phyloP scores from a whole-genome alignment of 2,888 invertebrate species.

The Seira sanloemensis region DNA sequence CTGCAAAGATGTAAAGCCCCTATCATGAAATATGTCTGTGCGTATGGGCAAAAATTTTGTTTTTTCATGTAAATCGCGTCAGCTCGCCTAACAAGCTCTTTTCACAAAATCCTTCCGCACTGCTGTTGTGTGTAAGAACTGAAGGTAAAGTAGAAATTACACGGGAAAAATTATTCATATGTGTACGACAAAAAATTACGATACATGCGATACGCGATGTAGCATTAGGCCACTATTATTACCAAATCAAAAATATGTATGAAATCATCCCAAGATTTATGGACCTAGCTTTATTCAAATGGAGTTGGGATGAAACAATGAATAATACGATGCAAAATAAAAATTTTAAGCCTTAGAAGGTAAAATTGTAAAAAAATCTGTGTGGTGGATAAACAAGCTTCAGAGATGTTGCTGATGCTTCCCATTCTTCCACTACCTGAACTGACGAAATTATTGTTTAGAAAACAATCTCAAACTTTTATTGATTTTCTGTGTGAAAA shows the following conservation, averaged over 20 bases:
- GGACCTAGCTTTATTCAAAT: not conserved
- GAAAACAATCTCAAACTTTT: no score
- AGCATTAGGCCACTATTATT: slow-evolving; percentile 30
- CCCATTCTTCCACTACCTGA: no score
- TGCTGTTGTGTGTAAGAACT: not conserved
- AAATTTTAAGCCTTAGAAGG: no score
- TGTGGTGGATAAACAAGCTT: no score
- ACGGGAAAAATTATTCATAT: not conserved
- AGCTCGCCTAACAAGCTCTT: slow-evolving; percentile 38
- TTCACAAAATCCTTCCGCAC: slow-evolving; percentile 8
- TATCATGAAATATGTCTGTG: slow-evolving; percentile 31
- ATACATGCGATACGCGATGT: not conserved
- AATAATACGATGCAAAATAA: not conserved
- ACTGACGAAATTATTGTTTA: no score
- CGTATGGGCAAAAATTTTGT: slow-evolving; percentile 24
- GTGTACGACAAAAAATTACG: not conserved
- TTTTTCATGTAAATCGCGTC: not conserved
- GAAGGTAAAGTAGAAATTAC: not conserved
- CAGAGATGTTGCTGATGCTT: no score
- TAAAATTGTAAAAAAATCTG: no score
- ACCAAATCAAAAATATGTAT: slow-evolving; percentile 42
- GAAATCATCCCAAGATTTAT: slow-evolving; percentile 46
- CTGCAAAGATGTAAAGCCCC: slow-evolving; percentile 13
- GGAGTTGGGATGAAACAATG: not conserved
- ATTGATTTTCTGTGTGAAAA: no score